These are phyloP conservation scores for Speoplatyrhinus poulsoni DNA, from an alignment of 2,113 vertebrate genomes.

Conservation along the genomic window DNA sequence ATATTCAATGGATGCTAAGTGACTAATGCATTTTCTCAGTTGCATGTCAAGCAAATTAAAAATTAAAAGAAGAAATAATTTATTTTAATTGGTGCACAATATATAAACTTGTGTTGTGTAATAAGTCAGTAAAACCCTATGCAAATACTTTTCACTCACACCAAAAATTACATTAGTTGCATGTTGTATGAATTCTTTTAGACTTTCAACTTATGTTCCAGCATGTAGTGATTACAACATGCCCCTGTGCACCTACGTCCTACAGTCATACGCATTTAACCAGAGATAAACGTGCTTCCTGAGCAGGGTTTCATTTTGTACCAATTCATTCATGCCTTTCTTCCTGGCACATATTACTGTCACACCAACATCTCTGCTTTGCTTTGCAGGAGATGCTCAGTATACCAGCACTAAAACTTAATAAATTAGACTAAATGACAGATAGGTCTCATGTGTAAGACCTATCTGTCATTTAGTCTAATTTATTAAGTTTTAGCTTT, in stretches of 20 bases:
- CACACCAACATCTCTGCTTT: slow-evolving; percentile 63
- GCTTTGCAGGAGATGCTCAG: slow-evolving; percentile 46
- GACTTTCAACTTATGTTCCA: slow-evolving; percentile 79
- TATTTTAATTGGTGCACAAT: slow-evolving; percentile 88
- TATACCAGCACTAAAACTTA: slow-evolving; percentile 49
- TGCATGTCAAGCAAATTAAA: slow-evolving; percentile 84
- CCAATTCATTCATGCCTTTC: slow-evolving; percentile 78
- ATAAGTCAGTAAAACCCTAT: slow-evolving; percentile 86
- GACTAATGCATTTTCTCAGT: slow-evolving; percentile 91
- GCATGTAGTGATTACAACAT: slow-evolving; percentile 68
- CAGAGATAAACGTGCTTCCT: slow-evolving; percentile 78
- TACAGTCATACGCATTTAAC: slow-evolving; percentile 76
- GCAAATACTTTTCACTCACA: slow-evolving; percentile 73
- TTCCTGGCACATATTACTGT: slow-evolving; percentile 59
- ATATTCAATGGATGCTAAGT: slow-evolving; percentile 85
- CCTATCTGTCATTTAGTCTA: slow-evolving; percentile 65
- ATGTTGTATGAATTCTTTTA: slow-evolving; percentile 77
- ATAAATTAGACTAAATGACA: too few relatives aligned
- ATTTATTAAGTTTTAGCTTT: slow-evolving; percentile 64
- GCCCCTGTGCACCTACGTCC: slow-evolving; percentile 65
- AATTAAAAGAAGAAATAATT: slow-evolving; percentile 87
- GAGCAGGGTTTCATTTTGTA: slow-evolving; percentile 77
- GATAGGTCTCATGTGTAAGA: slow-evolving; percentile 57
- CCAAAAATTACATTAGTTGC: slow-evolving; percentile 69
- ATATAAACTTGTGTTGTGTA: slow-evolving; percentile 82